Conservation (phyloP, 1,140 invertebrate genomes). For the Caenorhabditis inopinata region DNA sequence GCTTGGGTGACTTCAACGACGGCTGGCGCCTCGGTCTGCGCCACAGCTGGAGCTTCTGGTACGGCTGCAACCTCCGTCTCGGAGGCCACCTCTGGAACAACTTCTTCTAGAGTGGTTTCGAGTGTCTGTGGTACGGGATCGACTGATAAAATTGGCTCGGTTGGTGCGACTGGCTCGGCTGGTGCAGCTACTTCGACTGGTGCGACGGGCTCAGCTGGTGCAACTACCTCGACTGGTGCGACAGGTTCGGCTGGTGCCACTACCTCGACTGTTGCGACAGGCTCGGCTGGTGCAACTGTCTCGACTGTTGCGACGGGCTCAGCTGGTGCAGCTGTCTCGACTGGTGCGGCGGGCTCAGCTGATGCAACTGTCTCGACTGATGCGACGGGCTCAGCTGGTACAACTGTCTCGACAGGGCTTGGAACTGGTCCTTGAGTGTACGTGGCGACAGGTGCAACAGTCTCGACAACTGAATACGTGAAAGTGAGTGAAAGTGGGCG, state of each 20-base stretch:
- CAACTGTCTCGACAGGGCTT: neutral
- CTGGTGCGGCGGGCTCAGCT: too few relatives aligned
- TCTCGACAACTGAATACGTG: neutral
- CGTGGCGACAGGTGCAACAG: constrained; percentile 19
- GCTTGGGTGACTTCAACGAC: neutral
- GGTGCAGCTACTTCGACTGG: neutral
- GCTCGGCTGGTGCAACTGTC: too few relatives aligned
- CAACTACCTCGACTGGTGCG: too few relatives aligned
- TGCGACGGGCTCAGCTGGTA: too few relatives aligned
- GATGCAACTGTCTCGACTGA: constrained; percentile 2
- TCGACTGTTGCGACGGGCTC: too few relatives aligned
- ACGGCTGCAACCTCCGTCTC: neutral
- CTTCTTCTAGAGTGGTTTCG: neutral
- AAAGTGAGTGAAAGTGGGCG: neutral
- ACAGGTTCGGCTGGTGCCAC: too few relatives aligned
- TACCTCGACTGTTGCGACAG: too few relatives aligned
- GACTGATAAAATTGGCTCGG: neutral
- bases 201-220: too few relatives aligned
- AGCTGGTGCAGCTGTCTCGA: too few relatives aligned
- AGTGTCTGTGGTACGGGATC: too few relatives aligned
- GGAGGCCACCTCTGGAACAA: neutral
- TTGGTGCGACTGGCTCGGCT: neutral
- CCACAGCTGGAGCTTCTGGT: neutral
- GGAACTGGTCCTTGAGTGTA: constrained; percentile 26
- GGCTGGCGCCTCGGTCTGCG: constrained; percentile 13